phyloP scores from a whole-genome alignment of 2,888 invertebrate genomes.

The Iselma pallidipennis region DNA sequence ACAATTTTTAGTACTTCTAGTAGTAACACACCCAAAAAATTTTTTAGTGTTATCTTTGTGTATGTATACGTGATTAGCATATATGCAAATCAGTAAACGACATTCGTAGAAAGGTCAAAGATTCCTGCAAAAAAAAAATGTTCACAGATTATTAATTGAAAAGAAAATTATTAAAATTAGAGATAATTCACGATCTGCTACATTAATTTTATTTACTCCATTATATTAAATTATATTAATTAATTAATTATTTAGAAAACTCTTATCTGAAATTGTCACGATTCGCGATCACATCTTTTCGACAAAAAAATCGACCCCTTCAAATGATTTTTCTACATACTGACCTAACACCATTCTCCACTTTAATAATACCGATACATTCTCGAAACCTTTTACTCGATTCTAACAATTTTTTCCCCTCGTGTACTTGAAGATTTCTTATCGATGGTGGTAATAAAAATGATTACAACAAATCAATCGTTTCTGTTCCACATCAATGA shows the following conservation, averaged over 20 bases:
- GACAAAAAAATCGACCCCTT: slow-evolving; percentile 6
- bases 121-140: background rate
- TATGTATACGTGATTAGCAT: background rate
- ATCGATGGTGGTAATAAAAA: no score
- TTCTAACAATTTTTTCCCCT: background rate
- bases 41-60: background rate
- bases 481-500: background rate
- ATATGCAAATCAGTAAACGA: background rate
- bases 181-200: no score
- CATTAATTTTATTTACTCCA: no score
- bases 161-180: no score
- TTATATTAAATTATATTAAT: no score
- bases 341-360: slow-evolving; percentile 26
- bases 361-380: background rate
- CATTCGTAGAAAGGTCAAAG: background rate
- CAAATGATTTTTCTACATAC: slow-evolving; percentile 23
- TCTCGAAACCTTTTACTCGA: slow-evolving; percentile 10
- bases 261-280: no score
- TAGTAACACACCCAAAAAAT: background rate
- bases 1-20: background rate
- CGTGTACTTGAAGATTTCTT: background rate
- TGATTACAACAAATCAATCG: background rate
- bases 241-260: no score
- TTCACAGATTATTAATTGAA: background rate
- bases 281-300: no score